phyloP scores from a whole-genome alignment of 2,113 vertebrate genomes.

The Leucoraja erinaceus region DNA sequence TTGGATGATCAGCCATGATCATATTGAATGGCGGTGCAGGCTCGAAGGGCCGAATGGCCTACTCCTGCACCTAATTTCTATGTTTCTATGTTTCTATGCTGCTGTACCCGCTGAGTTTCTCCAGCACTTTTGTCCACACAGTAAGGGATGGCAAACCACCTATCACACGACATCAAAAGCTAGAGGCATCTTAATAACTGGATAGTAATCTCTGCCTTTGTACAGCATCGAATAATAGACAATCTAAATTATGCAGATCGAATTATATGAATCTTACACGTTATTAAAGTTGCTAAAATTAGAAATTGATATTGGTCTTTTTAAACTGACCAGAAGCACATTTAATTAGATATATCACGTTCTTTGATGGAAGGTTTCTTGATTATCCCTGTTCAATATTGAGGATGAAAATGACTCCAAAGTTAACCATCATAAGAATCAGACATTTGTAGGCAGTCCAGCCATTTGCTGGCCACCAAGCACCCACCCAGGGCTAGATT shows the following conservation, averaged over 20 bases:
- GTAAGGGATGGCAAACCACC: neutral
- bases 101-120: too few relatives aligned
- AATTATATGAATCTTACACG: slow-evolving; percentile 21
- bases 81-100: too few relatives aligned
- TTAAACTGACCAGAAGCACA: slow-evolving; percentile 28
- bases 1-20: too few relatives aligned
- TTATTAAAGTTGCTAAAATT: slow-evolving; percentile 37
- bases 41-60: too few relatives aligned
- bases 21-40: too few relatives aligned
- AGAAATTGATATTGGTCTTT: slow-evolving; percentile 27
- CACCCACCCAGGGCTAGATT: neutral
- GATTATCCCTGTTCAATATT: neutral
- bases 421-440: neutral
- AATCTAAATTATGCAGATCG: slow-evolving; percentile 21
- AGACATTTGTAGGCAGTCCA: neutral
- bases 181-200: slow-evolving; percentile 22
- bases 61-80: too few relatives aligned
- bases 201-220: neutral
- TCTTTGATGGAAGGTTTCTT: neutral
- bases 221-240: slow-evolving; percentile 1
- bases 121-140: neutral
- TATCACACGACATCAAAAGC: slow-evolving; percentile 13
- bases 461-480: neutral
- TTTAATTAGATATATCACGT: slow-evolving; percentile 25
- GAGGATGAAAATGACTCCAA: neutral